Evolutionary conservation across 1,140 invertebrate species (phyloP), one percentile per base, ranked within the genome.

Genomic region (Bombus polaris): DNA sequence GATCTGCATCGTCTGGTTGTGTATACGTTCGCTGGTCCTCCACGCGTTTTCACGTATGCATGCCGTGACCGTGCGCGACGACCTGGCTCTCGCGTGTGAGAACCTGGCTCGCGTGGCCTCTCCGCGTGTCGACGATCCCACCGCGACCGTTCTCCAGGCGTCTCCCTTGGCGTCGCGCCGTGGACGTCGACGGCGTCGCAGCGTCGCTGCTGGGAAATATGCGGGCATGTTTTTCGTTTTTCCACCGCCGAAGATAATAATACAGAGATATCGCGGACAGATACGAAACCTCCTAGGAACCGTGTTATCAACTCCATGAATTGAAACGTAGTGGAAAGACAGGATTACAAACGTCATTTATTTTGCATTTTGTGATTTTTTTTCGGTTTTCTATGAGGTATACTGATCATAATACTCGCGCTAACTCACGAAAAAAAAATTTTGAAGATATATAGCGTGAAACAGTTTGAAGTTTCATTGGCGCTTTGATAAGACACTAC

Each of bases 71-170:
- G 83, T 1, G 9, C 35, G 25, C 77, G 35, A 57, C 70, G 57
- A 25, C 47, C 79, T 62, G 35, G 59, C 73, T 75, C 59, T 89
- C 71, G 88, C 83, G 84, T 89, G 84, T 65, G 84, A 47, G 65
- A 72, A 80, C 74, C 32, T 68, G 66, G 37, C 72, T 89, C 72
- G 84, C 80, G 68, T 86, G 78, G 42, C 44, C 74, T 83, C 47
- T 53, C 65, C 75, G 83, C 76, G 83, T 85, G 68, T 83, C 70
- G 79, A 70, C 74, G 75, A 88, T 88, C 71, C 71, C 81, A 44
- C 71, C 39, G 25, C 39, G 25, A 15, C 25, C 70, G 75, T 77
- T 65, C 75, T 42, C 59, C 75, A 78, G 85, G 76, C 62, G 57
- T 25, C 32, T 68, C 42, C 62, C 32, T 47, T 5, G 81, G 10